These are phyloP conservation scores for Apamea monoglypha DNA, from an alignment of 2,888 invertebrate species.

Conservation along the genomic window DNA sequence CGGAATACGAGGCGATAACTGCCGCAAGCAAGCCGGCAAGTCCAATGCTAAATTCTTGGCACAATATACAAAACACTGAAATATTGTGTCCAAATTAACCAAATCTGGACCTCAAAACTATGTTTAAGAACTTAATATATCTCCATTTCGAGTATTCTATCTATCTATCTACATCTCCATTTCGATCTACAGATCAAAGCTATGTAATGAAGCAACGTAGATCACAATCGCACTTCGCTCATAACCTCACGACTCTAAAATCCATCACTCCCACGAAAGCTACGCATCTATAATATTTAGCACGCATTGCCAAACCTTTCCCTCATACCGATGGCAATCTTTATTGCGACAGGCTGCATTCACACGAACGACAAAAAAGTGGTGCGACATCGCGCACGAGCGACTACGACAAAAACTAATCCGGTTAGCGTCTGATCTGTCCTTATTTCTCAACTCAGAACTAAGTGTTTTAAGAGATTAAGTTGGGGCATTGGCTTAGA, in stretches of 20 bases:
- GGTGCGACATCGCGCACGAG: slow-evolving; percentile 50
- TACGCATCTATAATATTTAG: slow-evolving; percentile 38
- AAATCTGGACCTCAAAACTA: neutral
- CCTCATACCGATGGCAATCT: slow-evolving; percentile 47
- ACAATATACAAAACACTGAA: neutral
- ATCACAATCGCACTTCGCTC: slow-evolving; percentile 4
- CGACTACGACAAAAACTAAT: slow-evolving; percentile 58
- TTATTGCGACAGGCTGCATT: slow-evolving; percentile 65
- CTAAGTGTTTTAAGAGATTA: slow-evolving; percentile 42
- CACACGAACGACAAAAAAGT: slow-evolving; percentile 67
- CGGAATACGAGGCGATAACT: neutral
- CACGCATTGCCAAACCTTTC: slow-evolving; percentile 54
- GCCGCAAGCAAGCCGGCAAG: neutral
- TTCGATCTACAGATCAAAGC: slow-evolving; percentile 1
- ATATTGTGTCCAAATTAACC: neutral
- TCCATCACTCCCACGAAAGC: slow-evolving; percentile 31
- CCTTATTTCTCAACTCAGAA: slow-evolving; percentile 59
- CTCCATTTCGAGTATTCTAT: too few species aligned
- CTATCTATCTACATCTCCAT: too few species aligned
- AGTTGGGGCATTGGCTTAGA: slow-evolving; percentile 20
- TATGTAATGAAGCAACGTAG: slow-evolving; percentile 4
- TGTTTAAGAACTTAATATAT: neutral
- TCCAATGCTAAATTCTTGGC: neutral
- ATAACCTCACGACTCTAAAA: slow-evolving; percentile 23
- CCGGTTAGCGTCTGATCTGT: slow-evolving; percentile 49